Evolutionary conservation across 2,113 vertebrate species (phyloP), one percentile per base, ranked within the genome.

Genomic region (Mastomys natalensis): DNA sequence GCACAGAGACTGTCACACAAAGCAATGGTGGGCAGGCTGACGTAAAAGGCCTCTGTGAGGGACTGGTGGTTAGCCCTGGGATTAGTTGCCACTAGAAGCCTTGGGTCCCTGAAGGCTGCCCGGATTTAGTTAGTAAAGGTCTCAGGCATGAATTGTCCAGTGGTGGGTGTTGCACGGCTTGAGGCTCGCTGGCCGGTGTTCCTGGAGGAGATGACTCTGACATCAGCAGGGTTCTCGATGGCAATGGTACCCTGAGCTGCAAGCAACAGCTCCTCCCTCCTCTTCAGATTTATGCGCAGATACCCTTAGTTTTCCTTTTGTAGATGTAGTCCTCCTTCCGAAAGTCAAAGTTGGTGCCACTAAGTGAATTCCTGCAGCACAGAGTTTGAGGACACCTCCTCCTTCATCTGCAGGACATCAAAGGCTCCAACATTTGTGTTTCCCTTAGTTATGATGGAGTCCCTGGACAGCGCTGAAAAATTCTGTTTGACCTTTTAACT

Each of bases 101-200:
- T 0, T 48, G 43, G 24, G 24, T 76, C 45, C 43, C 74, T 77
- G 74, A 48, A 29, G 24, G 74, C 74, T 76, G 43, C 43, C 6
- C 48, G 43, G 74, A 45, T 76, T 43, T 76, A 43, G 73, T 26
- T 29, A 48, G 13, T 13, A 45, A 77, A 77, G 45, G 74, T 31
- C 12, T 45, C 74, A 48, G 74, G 45, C 45, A 45, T 16, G 74
- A 48, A 48, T 45, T 45, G 13, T 7, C 26, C 45, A 48, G 24
- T 1, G 1, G 16, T 16, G 45, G 74, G 74, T 16, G 43, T 3
- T 1, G 43, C 72, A 43, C 3, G 2, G 40, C 73, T 76, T 0
- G 6, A 51, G 51, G 51, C 51, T 51, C 51, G 1, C 72, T 26
- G 72, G 72, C 40, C 40, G 2, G 21, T 43, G 40, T 74, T 74